phyloP scores from a whole-genome alignment of 2,113 vertebrate species.

The Lepus europaeus region DNA sequence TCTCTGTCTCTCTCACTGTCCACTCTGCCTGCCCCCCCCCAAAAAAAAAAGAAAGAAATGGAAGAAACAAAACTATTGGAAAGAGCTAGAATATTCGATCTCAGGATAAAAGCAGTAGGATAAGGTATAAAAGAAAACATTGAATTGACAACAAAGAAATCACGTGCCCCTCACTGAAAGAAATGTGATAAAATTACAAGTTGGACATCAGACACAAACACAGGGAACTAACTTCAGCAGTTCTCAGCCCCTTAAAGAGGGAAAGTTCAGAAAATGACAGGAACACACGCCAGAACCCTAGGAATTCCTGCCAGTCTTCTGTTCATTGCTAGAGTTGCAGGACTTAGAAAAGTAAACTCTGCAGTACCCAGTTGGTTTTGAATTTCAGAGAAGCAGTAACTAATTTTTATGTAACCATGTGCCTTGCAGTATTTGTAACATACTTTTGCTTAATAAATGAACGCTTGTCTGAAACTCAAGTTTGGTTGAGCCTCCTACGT shows the following conservation, averaged over 20 bases:
- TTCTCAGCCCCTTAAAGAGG: neutral
- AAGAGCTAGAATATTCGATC: neutral
- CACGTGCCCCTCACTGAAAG: slow-evolving; percentile 25
- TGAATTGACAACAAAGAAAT: slow-evolving; percentile 22
- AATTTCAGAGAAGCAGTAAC: slow-evolving; percentile 47
- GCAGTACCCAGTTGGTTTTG: neutral
- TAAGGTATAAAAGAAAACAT: neutral
- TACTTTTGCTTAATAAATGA: slow-evolving; percentile 27
- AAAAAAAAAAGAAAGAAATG: neutral
- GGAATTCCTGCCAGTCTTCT: neutral
- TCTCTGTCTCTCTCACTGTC: too few relatives aligned
- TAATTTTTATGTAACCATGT: slow-evolving; percentile 44
- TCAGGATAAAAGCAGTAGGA: slow-evolving; percentile 7
- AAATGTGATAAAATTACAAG: slow-evolving; percentile 35
- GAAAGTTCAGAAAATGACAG: neutral
- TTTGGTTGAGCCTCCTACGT: neutral
- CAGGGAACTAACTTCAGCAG: neutral
- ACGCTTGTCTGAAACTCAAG: slow-evolving; percentile 22
- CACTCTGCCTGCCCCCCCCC: too few relatives aligned
- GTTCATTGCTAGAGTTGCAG: slow-evolving; percentile 24
- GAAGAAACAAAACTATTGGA: neutral
- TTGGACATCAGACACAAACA: neutral
- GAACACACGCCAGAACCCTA: neutral
- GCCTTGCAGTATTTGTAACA: neutral
- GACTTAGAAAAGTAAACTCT: slow-evolving; percentile 62